Evolutionary conservation across 2,797 vertebrate species (phyloP), one percentile per base, ranked within the genome.

Genomic region (Lacerta agilis): DNA sequence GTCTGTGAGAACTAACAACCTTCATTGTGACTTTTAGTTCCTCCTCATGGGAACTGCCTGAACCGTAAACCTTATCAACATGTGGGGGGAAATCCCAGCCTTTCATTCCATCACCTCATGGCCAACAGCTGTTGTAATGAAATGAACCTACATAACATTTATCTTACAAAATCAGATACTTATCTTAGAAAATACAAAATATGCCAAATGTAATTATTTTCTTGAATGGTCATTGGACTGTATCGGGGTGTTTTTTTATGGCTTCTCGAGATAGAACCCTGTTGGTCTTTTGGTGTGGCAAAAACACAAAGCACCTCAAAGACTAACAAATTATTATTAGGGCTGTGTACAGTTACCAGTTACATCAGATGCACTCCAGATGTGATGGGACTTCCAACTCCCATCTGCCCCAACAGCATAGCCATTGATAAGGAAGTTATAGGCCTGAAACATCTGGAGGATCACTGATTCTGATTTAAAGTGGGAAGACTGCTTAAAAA

Each of bases 1-100:
- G 82, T 88, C 90, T 92, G 87, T 94, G 94, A 96, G 93, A 93
- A 95, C 88, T 89, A 88, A 91, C 83, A 1, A 0, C 90, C 88
- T 94, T 93, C 88, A 92, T 90, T 91, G 82, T 43, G 64, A 93
- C 64, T 93, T 93, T 94, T 92, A 89, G 64, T 79, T 91, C 95
- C 86, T 89, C 93, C 83, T 93, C 76, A 85, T 82, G 85, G 80
- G 89, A 96, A 90, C 86, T 38, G 5, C 49, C 69, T 82, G 88
- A 86, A 85, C 61, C 86, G n/a, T 86, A 86, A 93, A 83, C 33
- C 79, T 90, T 93, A 94, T 92, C 72, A 91, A 72, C 0, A 0
- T 85, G 87, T 85, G 87, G 87, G 84, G 55, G 79, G 73, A 95
- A 96, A 94, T 82, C 36, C 55, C 5, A 49, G 78, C 83, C 49